Base-by-base conservation (phyloP, 2,113 vertebrate genomes). In the Myiozetetes cayanensis region DNA sequence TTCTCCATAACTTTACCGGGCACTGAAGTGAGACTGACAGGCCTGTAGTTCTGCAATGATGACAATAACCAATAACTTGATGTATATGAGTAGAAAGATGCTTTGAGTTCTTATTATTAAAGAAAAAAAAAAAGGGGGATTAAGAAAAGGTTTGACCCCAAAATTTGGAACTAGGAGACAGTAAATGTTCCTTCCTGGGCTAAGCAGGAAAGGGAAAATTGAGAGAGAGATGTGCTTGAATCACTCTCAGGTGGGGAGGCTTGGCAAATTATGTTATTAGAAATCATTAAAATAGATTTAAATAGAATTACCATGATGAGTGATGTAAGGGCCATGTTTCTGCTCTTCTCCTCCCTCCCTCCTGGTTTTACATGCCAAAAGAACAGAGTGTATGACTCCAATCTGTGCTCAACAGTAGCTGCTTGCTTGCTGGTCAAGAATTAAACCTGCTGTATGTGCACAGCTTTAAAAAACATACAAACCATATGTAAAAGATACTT, bases 251-350 rank as follows among this genome's bases (percentile, higher is more conserved):
- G 22, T 84, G 63, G 65, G 50, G n/a, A 94, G 83, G 59, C 65
- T 92, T 80, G 56, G 72, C 33, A 88, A 90, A 93, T 88, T 87
- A 84, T 84, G 76, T 88, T 74, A 84, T 89, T 93, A 86, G 73
- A 92, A 90, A 70, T 84, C 17, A 70, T 86, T 95, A 89, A 90
- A 89, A 92, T 81, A 92, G 30, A 91, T 92, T 89, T 89, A 52
- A 90, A 93, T 77, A 39, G 52, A 93, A 88, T 89, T 74, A 87
- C 61, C 35, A 39, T 74, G 46, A n/a, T 78, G 63, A 89, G 61
- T 65, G 66, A 43, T 93, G 44, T 61, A 87, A 76, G 24, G 85
- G 71, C n/a, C 67, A 12, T 28, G 31, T 82, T 94, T 65, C 56
- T 81, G 53, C 61, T 89, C 30, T 78, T 79, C 23, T 24, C 9